Evolutionary conservation across 2,797 vertebrate species (phyloP).

Genomic region (Tadarida brasiliensis): DNA sequence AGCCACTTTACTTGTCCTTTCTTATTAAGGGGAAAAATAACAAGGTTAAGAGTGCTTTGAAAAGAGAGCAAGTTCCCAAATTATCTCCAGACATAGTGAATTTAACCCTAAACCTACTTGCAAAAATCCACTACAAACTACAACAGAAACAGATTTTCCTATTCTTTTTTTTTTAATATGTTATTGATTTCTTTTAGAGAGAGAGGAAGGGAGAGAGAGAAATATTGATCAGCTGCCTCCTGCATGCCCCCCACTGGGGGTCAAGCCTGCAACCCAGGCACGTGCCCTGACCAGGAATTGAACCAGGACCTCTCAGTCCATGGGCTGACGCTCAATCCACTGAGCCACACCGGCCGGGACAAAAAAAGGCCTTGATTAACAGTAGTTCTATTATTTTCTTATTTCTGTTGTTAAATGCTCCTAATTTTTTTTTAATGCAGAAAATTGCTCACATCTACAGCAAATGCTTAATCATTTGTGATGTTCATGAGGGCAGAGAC

Average conservation of each 20-base stretch:
- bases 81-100: slow-evolving; percentile 65
- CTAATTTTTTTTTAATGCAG: slow-evolving; percentile 21
- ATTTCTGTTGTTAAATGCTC: slow-evolving; percentile 11
- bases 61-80: not conserved
- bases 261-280: too few relatives aligned
- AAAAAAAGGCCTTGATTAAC: not conserved
- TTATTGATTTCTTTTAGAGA: too few relatives aligned
- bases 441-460: not conserved
- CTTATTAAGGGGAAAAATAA: slow-evolving; percentile 46
- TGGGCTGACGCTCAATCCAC: too few relatives aligned
- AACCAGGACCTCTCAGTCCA: too few relatives aligned
- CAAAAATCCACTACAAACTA: slow-evolving; percentile 66
- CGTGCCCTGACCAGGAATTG: too few relatives aligned
- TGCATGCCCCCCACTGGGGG: too few relatives aligned
- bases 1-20: slow-evolving; percentile 30
- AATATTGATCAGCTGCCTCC: too few relatives aligned
- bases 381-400: not conserved
- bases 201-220: too few relatives aligned
- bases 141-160: slow-evolving; percentile 54
- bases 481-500: not conserved
- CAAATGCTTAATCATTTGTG: not conserved
- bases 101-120: slow-evolving; percentile 75
- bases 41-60: not conserved
- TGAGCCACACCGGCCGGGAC: too few relatives aligned
- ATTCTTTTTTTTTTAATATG: not conserved